phyloP scores from a whole-genome alignment of 2,113 vertebrate species.

The Cyanoramphus novaezelandiae region DNA sequence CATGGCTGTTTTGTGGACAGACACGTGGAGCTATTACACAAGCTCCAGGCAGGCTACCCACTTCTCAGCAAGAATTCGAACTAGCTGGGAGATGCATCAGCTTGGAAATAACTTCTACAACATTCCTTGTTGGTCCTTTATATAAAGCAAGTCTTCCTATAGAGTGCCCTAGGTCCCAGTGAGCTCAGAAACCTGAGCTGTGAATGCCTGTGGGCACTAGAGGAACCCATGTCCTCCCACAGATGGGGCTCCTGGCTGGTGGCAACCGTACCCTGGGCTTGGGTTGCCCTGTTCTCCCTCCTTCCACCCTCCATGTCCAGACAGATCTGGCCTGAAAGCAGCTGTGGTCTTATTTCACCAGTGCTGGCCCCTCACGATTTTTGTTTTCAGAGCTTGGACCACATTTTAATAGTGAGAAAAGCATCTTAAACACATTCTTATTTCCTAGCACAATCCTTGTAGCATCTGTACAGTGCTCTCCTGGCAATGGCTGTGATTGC shows the following conservation, averaged over 20 bases:
- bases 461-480: not conserved
- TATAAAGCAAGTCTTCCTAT: not conserved
- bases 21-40: not conserved
- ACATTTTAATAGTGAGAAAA: not conserved
- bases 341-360: not conserved
- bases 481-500: not conserved
- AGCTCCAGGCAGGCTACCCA: not conserved
- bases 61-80: not conserved
- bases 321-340: not conserved
- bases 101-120: not conserved
- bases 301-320: not conserved
- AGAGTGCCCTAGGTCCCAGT: not conserved
- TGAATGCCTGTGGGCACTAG: not conserved
- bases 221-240: not conserved
- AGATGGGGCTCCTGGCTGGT: not conserved
- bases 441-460: not conserved
- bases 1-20: fast-evolving
- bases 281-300: not conserved
- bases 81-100: not conserved
- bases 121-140: not conserved
- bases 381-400: not conserved
- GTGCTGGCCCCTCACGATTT: not conserved
- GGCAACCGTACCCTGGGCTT: not conserved
- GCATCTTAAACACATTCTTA: not conserved
- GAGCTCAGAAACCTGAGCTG: not conserved